phyloP scores from a whole-genome alignment of 2,888 invertebrate species.

The Scotopteryx bipunctaria region DNA sequence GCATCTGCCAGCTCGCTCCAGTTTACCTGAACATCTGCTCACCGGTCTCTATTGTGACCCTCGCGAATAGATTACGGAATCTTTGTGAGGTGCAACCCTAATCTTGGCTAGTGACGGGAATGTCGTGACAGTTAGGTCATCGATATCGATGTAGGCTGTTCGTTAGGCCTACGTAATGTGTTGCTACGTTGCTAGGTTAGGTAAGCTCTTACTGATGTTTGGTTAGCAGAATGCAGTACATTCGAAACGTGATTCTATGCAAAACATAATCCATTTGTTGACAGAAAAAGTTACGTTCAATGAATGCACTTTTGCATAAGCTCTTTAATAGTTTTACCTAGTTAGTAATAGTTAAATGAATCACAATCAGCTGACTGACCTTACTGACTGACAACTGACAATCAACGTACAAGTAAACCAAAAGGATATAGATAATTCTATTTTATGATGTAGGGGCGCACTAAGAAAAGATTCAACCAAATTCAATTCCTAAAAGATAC shows the following conservation, averaged over 20 bases:
- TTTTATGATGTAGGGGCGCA: too few relatives aligned
- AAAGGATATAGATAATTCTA: too few relatives aligned
- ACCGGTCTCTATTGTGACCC: slow-evolving; percentile 46
- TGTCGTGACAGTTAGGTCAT: slow-evolving; percentile 34
- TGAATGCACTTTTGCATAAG: neutral
- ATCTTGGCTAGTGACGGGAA: slow-evolving; percentile 57
- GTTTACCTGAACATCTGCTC: slow-evolving; percentile 78
- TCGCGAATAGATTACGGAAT: slow-evolving; percentile 71
- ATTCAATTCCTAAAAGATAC: too few relatives aligned
- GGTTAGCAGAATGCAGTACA: slow-evolving; percentile 5
- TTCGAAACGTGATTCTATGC: slow-evolving; percentile 20
- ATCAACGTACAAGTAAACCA: too few relatives aligned
- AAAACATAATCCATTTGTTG: slow-evolving; percentile 11
- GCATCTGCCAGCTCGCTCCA: slow-evolving; percentile 69
- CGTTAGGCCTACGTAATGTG: neutral
- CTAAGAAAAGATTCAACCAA: too few relatives aligned
- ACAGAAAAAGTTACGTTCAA: slow-evolving; percentile 1
- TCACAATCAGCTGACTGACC: too few relatives aligned
- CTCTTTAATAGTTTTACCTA: too few relatives aligned
- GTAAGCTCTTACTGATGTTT: slow-evolving; percentile 11
- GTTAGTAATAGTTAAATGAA: too few relatives aligned
- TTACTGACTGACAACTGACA: too few relatives aligned
- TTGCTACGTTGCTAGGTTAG: neutral
- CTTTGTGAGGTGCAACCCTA: slow-evolving; percentile 65
- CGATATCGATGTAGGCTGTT: slow-evolving; percentile 34